A percentile compares a stretch with the other conserved stretches of the same genome.
Evolutionary conservation across 2,888 invertebrate species (phyloP).

Genomic region (Dicranocentrus wangi): DNA sequence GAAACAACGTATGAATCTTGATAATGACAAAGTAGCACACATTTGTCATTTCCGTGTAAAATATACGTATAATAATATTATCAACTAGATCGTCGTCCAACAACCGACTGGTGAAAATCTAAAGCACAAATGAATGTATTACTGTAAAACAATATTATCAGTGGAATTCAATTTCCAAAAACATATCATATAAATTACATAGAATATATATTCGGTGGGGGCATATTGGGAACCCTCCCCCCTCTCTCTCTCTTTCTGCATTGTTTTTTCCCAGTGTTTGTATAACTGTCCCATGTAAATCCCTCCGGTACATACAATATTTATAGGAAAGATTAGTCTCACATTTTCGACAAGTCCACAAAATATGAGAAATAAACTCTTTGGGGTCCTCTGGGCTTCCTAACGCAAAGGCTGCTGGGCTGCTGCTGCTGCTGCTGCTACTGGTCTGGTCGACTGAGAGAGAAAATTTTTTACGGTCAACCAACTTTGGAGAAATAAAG

Average conservation of each 20-base stretch:
- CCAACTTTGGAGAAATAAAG: slow-evolving; percentile 70
- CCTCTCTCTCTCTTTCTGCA: no score
- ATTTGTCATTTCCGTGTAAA: neutral
- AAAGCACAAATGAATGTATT: no score
- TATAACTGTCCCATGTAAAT: neutral
- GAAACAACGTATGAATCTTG: slow-evolving; percentile 13
- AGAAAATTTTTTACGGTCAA: slow-evolving; percentile 70
- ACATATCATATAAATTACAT: no score
- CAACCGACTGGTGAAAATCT: no score
- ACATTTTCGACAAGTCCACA: neutral
- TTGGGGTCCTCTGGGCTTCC: no score
- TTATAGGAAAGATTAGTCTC: no score
- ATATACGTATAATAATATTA: no score
- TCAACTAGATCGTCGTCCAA: no score
- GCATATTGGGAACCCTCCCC: no score
- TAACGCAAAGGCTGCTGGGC: neutral
- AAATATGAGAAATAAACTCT: neutral
- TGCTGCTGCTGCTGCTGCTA: neutral
- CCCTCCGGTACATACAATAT: neutral
- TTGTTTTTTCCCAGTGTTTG: neutral
- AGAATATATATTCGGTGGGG: no score
- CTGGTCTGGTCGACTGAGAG: slow-evolving; percentile 36
- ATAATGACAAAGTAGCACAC: slow-evolving; percentile 27
- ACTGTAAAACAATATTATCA: no score
- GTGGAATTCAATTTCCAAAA: no score